A percentile compares a stretch with the other conserved stretches of the same genome.
Conservation (phyloP, 2,888 invertebrate genomes). For the Standfussiana lucernea region DNA sequence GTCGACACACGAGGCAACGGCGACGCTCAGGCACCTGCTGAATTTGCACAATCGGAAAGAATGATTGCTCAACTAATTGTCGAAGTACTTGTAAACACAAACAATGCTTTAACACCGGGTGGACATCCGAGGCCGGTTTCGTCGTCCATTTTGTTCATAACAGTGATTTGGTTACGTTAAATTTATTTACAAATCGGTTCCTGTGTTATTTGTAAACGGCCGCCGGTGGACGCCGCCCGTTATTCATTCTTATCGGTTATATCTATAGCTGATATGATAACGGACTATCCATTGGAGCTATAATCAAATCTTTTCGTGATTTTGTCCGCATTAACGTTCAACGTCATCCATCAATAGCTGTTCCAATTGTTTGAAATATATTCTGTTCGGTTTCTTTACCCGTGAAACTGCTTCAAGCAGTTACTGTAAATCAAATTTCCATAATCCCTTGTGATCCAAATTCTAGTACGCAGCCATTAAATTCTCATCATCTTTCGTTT, state of each 20-base stretch:
- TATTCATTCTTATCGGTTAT: constrained; percentile 71
- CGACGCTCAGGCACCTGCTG: constrained; percentile 77
- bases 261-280: constrained; percentile 69
- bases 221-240: constrained; percentile 61
- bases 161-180: constrained; percentile 76
- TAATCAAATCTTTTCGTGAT: constrained; percentile 63
- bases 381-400: constrained; percentile 14
- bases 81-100: constrained; percentile 82
- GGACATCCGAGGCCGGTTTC: constrained; percentile 79
- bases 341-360: constrained; percentile 34
- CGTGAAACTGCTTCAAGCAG: constrained; percentile 24
- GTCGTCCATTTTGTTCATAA: constrained; percentile 73
- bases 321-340: constrained; percentile 51
- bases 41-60: constrained; percentile 80
- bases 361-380: constrained; percentile 16
- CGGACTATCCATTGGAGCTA: constrained; percentile 59
- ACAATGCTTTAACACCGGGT: constrained; percentile 78
- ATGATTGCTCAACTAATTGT: constrained; percentile 86
- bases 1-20: constrained; percentile 74
- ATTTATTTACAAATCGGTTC: constrained; percentile 80
- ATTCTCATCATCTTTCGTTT: constrained; percentile 66
- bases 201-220: constrained; percentile 73
- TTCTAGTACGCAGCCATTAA: constrained; percentile 63
- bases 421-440: constrained; percentile 50
- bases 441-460: constrained; percentile 63